These are phyloP conservation scores for Oncopeltus fasciatus DNA, from an alignment of 1,140 invertebrate species.

Conservation along the genomic window DNA sequence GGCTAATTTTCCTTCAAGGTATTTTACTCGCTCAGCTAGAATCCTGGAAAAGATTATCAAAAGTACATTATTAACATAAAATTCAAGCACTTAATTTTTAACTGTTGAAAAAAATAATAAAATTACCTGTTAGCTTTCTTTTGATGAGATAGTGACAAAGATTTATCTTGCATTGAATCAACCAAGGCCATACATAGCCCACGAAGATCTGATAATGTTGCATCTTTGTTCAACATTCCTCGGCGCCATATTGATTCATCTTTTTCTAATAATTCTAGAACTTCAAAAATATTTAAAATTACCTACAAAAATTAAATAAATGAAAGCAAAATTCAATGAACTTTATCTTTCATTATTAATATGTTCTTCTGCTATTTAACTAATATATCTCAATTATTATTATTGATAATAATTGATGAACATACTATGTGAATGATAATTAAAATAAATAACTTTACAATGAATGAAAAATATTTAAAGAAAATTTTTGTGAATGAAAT, in stretches of 20 bases:
- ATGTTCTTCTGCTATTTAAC: too few relatives aligned
- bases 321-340: background rate
- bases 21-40: slow-evolving; percentile 39
- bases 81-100: background rate
- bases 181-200: slow-evolving; percentile 58
- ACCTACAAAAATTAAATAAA: slow-evolving; percentile 22
- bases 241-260: slow-evolving; percentile 32
- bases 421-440: too few relatives aligned
- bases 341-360: too few relatives aligned
- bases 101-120: background rate
- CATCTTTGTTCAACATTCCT: slow-evolving; percentile 47
- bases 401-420: too few relatives aligned
- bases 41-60: slow-evolving; percentile 32
- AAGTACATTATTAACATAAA: too few relatives aligned
- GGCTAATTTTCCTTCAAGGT: slow-evolving; percentile 36
- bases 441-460: too few relatives aligned
- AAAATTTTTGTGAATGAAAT: too few relatives aligned
- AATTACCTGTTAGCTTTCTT: slow-evolving; percentile 62
- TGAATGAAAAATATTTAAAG: too few relatives aligned
- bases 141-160: slow-evolving; percentile 62
- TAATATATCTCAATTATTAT: too few relatives aligned
- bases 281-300: too few relatives aligned
- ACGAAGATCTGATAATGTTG: slow-evolving; percentile 56
- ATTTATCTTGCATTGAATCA: slow-evolving; percentile 73
- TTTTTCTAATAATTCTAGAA: slow-evolving; percentile 47